Evolutionary conservation across 2,888 invertebrate genomes (phyloP), one percentile per base, ranked within the genome.

Genomic region (Epistrophella euchroma): DNA sequence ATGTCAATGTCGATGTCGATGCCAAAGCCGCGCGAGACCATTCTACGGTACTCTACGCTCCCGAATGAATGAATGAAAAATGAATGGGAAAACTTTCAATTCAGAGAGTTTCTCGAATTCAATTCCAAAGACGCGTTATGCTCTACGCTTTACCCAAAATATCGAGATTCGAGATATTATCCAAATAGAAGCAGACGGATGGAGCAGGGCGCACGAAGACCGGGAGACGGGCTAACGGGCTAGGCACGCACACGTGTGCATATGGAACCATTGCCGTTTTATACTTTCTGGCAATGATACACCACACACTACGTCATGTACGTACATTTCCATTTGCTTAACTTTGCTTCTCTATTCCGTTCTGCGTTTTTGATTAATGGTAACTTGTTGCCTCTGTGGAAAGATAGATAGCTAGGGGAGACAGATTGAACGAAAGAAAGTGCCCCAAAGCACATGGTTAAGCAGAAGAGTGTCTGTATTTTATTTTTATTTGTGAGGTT

Each of bases 351-450:
- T 71, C 62, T 66, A 66, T 66, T 74, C 58, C 73, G 82, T 86
- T 86, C 77, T 82, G 78, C 86, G 71, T 77, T 80, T 86, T 78
- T 86, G 86, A 86, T 86, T 82, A 86, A 86, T 86, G 82, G 82
- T 77, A 82, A 86, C 86, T 86, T 86, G 86, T 86, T 86, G 86
- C 86, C 86, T 77, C 77, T 78, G 73, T 17, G 77, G n/a, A 55
- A 60, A 80, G 58, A 70, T 35, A 56, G 22, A 50, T 52, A 72
- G 35, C 72, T 73, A 40, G 60, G 60, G 37, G 64, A 40, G 64
- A 40, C 71, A 60, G 32, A 56, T 55, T 62, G 64, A 35, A 40
- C 60, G 60, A 81, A 64, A 76, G 75, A 73, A 56, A 50, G 55
- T 45, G 58, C 58, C 58, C 72, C 58, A 72, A 72, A 73, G 55